Conservation (phyloP, 2,797 vertebrate genomes). For the Lepidocolaptes lacrymiger region DNA sequence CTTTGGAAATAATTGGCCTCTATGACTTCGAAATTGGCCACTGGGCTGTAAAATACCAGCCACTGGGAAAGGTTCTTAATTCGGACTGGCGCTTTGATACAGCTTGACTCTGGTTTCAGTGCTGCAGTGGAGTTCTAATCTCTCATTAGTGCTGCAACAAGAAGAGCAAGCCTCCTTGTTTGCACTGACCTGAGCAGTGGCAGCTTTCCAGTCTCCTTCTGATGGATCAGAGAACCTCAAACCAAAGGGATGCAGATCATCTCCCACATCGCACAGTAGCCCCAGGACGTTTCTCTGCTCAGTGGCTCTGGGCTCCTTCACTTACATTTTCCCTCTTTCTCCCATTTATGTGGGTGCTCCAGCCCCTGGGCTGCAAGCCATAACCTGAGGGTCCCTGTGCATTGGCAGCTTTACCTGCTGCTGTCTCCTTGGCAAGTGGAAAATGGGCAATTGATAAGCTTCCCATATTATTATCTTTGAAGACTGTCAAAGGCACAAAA, state of each 20-base stretch:
- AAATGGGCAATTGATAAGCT: background rate
- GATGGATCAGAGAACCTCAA: background rate
- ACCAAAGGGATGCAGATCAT: background rate
- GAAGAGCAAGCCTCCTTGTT: background rate
- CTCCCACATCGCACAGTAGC: background rate
- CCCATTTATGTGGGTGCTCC: background rate
- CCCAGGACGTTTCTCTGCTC: rapidly evolving
- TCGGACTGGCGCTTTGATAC: conserved; percentile 67
- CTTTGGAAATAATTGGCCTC: conserved; percentile 68
- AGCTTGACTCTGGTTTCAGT: conserved; percentile 25
- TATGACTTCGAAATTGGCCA: conserved; percentile 76
- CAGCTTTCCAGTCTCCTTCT: background rate
- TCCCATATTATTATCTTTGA: background rate
- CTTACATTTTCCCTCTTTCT: rapidly evolving
- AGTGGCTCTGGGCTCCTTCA: background rate
- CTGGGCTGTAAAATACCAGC: conserved; percentile 79
- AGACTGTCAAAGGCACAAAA: background rate
- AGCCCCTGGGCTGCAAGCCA: background rate
- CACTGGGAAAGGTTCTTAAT: conserved; percentile 70
- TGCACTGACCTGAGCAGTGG: background rate
- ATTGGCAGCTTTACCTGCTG: background rate
- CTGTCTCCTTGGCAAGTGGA: background rate
- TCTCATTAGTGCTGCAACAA: background rate
- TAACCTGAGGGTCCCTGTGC: rapidly evolving
- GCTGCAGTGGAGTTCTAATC: conserved; percentile 38